Conservation (phyloP, 2,113 vertebrate genomes). For the Sceloporus undulatus region DNA sequence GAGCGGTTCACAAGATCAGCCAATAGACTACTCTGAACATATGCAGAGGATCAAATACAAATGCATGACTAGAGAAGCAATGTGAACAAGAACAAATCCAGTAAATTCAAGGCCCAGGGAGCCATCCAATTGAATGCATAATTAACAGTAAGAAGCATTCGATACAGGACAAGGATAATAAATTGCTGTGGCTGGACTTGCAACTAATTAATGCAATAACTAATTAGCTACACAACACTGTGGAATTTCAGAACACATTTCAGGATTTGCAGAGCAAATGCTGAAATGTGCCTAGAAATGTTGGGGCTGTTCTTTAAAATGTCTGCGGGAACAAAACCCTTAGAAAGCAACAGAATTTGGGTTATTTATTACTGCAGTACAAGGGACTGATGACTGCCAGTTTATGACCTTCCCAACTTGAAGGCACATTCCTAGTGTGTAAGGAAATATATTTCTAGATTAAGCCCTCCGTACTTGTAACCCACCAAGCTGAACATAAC, state of each 20-base stretch:
- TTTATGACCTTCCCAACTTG: background rate
- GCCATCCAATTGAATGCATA: accelerated
- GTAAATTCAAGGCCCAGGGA: background rate
- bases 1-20: background rate
- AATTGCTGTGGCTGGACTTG: background rate
- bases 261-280: background rate
- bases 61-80: accelerated
- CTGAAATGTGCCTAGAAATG: background rate
- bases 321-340: background rate
- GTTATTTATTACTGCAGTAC: background rate
- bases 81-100: background rate
- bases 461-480: background rate
- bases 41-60: background rate
- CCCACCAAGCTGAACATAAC: background rate
- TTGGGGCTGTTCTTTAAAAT: background rate
- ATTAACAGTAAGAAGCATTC: accelerated
- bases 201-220: background rate
- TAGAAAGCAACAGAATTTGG: background rate
- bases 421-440: background rate
- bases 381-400: background rate
- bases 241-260: accelerated
- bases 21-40: background rate
- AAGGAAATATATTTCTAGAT: background rate
- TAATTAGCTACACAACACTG: background rate
- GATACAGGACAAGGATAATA: accelerated